phyloP scores from a whole-genome alignment of 2,888 invertebrate genomes.

The Tuta absoluta region DNA sequence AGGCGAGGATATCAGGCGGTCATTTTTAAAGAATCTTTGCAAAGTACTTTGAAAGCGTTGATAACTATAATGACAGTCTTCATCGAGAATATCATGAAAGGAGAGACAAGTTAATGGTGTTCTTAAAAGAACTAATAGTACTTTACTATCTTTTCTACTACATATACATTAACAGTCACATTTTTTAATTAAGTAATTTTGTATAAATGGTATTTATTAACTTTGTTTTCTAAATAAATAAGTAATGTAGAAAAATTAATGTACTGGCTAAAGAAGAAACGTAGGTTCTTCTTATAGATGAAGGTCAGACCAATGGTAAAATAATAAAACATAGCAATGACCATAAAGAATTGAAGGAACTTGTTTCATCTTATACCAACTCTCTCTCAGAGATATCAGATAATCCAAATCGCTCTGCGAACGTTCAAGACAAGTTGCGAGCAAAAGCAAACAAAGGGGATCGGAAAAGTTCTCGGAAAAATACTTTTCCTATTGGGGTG shows the following conservation, averaged over 20 bases:
- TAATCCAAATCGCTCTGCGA: slow-evolving; percentile 1
- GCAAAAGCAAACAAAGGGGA: slow-evolving; percentile 9
- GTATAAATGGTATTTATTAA: no score
- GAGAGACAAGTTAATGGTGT: neutral
- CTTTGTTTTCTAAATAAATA: no score
- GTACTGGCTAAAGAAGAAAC: no score
- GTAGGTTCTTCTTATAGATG: neutral
- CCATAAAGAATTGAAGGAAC: neutral
- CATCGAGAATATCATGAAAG: neutral
- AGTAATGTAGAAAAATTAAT: no score
- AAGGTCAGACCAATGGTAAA: neutral
- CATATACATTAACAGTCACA: no score
- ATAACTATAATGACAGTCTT: neutral
- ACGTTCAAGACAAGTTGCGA: slow-evolving; percentile 2
- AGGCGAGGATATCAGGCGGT: neutral
- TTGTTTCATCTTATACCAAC: neutral
- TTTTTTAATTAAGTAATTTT: no score
- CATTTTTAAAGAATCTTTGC: slow-evolving; percentile 1
- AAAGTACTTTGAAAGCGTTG: neutral
- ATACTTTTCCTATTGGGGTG: slow-evolving; percentile 21
- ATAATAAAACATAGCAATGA: neutral
- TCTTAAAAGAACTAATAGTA: no score
- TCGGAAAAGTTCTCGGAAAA: slow-evolving; percentile 19
- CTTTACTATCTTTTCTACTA: no score
- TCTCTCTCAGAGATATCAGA: neutral